Conservation (phyloP, 2,113 vertebrate genomes). For the Laticauda colubrina region DNA sequence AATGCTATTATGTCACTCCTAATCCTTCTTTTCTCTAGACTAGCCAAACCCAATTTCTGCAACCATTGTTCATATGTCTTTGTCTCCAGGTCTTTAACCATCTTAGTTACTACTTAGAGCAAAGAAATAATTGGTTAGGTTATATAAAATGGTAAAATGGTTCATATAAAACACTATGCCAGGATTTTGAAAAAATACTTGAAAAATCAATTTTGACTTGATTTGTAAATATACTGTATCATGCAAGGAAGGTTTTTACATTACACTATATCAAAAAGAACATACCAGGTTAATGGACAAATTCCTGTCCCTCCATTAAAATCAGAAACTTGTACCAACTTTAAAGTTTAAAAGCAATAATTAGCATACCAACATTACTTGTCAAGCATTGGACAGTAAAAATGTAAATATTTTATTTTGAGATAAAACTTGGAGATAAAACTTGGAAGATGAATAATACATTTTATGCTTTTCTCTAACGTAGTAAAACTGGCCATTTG, state of each 20-base stretch:
- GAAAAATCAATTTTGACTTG: not conserved
- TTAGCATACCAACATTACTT: not conserved
- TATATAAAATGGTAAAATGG: not conserved
- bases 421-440: not conserved
- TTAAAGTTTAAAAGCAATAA: not conserved
- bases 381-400: not conserved
- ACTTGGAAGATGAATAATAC: not conserved
- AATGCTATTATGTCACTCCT: not conserved
- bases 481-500: constrained; percentile 97
- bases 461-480: constrained; percentile 45
- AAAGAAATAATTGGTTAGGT: not conserved
- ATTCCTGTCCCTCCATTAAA: not conserved
- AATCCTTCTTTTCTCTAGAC: not conserved
- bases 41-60: not conserved
- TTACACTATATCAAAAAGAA: not conserved
- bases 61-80: not conserved
- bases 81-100: not conserved
- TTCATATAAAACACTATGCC: not conserved
- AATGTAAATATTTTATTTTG: constrained; percentile 6
- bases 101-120: not conserved
- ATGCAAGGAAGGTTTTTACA: not conserved
- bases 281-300: not conserved
- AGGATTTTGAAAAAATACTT: not conserved
- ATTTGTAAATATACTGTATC: not conserved
- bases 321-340: not conserved